Evolutionary conservation across 2,113 vertebrate species (phyloP), one percentile per base, ranked within the genome.

Genomic region (Micronycteris hirsuta): DNA sequence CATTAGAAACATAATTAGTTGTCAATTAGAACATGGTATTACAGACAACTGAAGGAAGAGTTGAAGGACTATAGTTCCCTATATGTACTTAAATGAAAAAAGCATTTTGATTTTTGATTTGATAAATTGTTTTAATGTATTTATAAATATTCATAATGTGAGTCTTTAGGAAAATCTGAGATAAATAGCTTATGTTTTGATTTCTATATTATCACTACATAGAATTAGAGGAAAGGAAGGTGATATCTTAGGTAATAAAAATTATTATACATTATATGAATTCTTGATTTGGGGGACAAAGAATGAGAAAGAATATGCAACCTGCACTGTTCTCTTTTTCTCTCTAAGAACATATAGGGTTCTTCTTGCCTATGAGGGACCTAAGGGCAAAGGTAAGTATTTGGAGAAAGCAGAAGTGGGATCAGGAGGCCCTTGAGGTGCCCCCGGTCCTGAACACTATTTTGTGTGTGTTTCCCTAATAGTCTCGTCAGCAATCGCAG

Each of bases 71-170:
- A 73, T 5, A 43, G 54, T 36, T 10, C 9, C 4, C 7, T 52
- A 36, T 63, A n/a, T 33, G 3, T 73, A 93, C 83, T 83, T 92
- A 63, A 54, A 65, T 74, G 81, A 61, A 92, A 92, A 26, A 74
- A 45, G 19, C 45, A 61, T n/a, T 83, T 84, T 89, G 28, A 93
- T 92, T 74, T 91, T 76, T 88, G 2, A 74, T 76, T 95, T 96
- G 77, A 70, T 47, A 87, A 88, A 71, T n/a, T 71, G 0, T 86
- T 92, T 83, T 83, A 95, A 77, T 85, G 49, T 67, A 56, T 17
- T 84, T 63, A 67, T 58, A 77, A 83, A 77, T 89, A 74, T 95
- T 89, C 52, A 63, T 80, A 61, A 4, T 49, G 24, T 58, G 31
- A 89, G 24, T 86, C 49, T 65, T 92, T 31, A 95, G 28, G n/a